These are phyloP conservation scores for Hymenopus coronatus DNA, from an alignment of 2,888 invertebrate genomes.

Conservation along the genomic window DNA sequence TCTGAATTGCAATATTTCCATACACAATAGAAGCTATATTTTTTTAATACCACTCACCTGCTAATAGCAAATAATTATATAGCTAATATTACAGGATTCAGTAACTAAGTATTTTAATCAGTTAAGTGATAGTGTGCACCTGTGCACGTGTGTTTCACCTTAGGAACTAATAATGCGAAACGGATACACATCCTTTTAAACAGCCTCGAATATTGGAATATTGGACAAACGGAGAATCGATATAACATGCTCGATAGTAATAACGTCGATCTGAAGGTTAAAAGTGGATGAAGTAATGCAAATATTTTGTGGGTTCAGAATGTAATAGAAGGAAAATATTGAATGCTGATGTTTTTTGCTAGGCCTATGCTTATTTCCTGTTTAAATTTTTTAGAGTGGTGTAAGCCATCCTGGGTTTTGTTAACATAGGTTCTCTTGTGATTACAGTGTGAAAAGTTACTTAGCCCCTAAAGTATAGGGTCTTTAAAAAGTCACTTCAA, in stretches of 20 bases:
- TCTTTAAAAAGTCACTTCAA: too few species aligned
- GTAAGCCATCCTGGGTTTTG: too few species aligned
- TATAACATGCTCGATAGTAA: not conserved
- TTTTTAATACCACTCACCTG: too few species aligned
- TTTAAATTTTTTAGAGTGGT: too few species aligned
- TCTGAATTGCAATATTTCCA: too few species aligned
- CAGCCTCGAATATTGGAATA: not conserved
- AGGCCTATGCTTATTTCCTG: not conserved
- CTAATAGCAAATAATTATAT: not conserved
- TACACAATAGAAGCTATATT: too few species aligned
- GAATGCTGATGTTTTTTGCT: not conserved
- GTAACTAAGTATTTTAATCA: not conserved
- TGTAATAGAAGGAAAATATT: not conserved
- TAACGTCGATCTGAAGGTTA: not conserved
- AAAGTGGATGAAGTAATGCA: not conserved
- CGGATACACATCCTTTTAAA: not conserved
- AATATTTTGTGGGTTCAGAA: not conserved
- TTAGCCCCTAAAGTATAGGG: too few species aligned
- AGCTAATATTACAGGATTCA: not conserved
- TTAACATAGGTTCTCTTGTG: too few species aligned
- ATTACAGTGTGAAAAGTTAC: too few species aligned
- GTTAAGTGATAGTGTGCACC: not conserved
- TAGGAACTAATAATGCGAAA: not conserved
- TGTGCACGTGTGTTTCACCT: not conserved
- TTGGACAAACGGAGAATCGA: not conserved